Base-by-base conservation (phyloP, 2,797 vertebrate species). In the Eurystomus glaucurus region DNA sequence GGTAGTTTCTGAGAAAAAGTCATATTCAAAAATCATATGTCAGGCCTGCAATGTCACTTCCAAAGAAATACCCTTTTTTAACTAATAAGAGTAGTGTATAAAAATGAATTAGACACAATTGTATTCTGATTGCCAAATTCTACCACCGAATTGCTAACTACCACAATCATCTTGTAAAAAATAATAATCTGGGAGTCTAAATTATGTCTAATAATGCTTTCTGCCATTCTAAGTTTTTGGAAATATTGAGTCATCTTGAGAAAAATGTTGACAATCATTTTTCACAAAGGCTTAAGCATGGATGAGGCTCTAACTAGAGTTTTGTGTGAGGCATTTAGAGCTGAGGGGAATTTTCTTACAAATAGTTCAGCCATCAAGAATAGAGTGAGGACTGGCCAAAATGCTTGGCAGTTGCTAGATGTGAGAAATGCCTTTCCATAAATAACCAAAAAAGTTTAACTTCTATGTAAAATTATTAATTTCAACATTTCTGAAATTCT, bases 1-100 rank as follows among this genome's bases (percentile, higher is more conserved):
- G 79, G 75, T 78, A 92, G 85, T 69, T 94, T 87, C 74, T 89
- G 71, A 90, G 83, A 85, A 92, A 87, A 91, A 92, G 78, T 79
- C 45, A 22, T 48, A 82, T 80, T 89, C 39, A 81, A 91, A 94
- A 93, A 89, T 77, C 28, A 2, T 45, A 28, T 76, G 61, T 92
- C 85, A 94, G 37, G 65, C 43, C 22, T 1, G 1, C 50, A 95
- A 83, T 45, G 64, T 54, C 60, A 51, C 8, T 68, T 90, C 80
- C 70, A 95, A 82, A 93, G 51, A 95, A 94, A 87, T 35, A 93
- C 41, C 66, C 14, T 58, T 95, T 82, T 92, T 90, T 46, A 88
- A 58, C 68, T 64, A 90, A 75, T 28, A 75, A 51, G 3, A 45
- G 10, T 37, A 78, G 3, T 37, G 28, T 55, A 58, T 48, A 92